These are phyloP conservation scores for Sinelater perroti DNA, from an alignment of 2,888 invertebrate species.

Conservation along the genomic window DNA sequence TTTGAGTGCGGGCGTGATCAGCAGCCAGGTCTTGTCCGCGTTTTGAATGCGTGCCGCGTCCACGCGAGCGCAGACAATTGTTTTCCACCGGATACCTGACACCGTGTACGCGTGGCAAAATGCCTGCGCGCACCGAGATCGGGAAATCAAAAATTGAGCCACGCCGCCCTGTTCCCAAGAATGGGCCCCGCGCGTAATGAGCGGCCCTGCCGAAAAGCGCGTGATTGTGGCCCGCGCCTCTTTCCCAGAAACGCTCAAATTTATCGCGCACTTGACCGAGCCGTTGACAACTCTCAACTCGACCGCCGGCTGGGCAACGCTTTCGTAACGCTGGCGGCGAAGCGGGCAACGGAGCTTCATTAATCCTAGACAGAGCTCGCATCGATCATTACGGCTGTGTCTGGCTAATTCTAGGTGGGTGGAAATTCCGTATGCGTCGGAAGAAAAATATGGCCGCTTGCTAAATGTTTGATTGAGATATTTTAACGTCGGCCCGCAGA, in stretches of 20 bases:
- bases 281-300: slow-evolving; percentile 19
- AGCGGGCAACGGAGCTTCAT: slow-evolving; percentile 3
- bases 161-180: no score
- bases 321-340: no score
- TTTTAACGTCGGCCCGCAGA: not conserved
- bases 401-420: not conserved
- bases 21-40: slow-evolving; percentile 25
- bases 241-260: slow-evolving; percentile 14
- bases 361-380: not conserved
- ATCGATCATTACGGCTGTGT: slow-evolving; percentile 9
- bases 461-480: not conserved
- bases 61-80: slow-evolving; percentile 40
- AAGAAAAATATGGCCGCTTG: not conserved
- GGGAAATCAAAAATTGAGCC: no score
- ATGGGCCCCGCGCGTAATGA: no score
- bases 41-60: slow-evolving; percentile 39
- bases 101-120: slow-evolving; percentile 27
- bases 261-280: slow-evolving; percentile 18
- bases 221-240: slow-evolving; percentile 15
- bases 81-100: slow-evolving; percentile 38
- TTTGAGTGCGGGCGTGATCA: slow-evolving; percentile 14
- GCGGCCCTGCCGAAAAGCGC: slow-evolving; percentile 16
- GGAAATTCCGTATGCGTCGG: not conserved
- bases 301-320: not conserved
- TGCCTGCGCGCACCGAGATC: no score